phyloP scores from a whole-genome alignment of 2,888 invertebrate genomes.

The Eumerus sabulonum region DNA sequence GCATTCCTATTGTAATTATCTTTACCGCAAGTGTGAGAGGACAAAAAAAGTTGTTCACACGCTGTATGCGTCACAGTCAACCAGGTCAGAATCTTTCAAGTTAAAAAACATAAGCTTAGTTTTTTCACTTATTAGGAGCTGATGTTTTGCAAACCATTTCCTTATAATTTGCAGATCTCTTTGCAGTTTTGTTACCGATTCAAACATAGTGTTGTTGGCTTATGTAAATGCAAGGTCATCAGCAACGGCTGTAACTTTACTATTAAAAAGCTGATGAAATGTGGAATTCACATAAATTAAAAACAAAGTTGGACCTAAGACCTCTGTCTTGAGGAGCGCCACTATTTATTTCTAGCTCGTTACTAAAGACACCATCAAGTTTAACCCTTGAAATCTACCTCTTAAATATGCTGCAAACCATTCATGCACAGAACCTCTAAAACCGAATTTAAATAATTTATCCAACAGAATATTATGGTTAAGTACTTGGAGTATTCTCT shows the following conservation, averaged over 20 bases:
- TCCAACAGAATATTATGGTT: constrained; percentile 21
- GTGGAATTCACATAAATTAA: too few species aligned
- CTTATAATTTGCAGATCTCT: neutral
- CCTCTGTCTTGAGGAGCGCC: constrained; percentile 28
- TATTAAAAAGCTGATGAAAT: constrained; percentile 11
- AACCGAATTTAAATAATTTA: constrained; percentile 21
- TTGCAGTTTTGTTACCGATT: neutral
- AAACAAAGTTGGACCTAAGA: constrained; percentile 26
- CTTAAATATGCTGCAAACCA: constrained; percentile 26
- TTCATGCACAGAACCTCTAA: constrained; percentile 17
- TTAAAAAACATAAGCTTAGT: too few species aligned
- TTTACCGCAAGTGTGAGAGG: too few species aligned
- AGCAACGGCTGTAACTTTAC: constrained; percentile 15
- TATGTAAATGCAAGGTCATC: too few species aligned
- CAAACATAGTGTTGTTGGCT: too few species aligned
- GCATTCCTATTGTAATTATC: too few species aligned
- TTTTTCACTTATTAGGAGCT: too few species aligned
- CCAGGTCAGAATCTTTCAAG: too few species aligned
- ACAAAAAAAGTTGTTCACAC: too few species aligned
- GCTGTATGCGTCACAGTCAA: too few species aligned
- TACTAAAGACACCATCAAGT: constrained; percentile 1
- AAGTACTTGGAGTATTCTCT: constrained; percentile 14
- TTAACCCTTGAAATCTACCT: constrained; percentile 19
- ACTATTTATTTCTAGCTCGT: neutral
- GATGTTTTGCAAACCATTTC: neutral